Percentiles rank a stretch among this genome's conserved stretches.
phyloP scores from a whole-genome alignment of 2,888 invertebrate genomes.

The Conchocele bisecta region DNA sequence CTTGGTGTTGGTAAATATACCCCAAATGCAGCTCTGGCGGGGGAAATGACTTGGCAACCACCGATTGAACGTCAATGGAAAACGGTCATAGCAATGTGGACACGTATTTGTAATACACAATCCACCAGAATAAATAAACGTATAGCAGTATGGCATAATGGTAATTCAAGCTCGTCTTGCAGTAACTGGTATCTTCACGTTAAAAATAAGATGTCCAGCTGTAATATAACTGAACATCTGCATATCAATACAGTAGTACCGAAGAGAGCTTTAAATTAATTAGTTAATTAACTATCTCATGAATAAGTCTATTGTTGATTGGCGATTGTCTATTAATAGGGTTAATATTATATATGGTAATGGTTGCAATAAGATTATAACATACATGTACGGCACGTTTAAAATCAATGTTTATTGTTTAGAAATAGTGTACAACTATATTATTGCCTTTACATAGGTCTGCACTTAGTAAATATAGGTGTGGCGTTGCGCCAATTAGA shows the following conservation, averaged over 20 bases:
- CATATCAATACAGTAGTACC: too few relatives aligned
- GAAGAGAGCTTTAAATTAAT: too few relatives aligned
- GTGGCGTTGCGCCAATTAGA: slow-evolving; percentile 5
- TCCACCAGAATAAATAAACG: not conserved
- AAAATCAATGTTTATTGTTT: not conserved
- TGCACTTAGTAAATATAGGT: slow-evolving; percentile 1
- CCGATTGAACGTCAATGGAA: slow-evolving; percentile 1
- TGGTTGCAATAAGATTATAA: slow-evolving; percentile 3
- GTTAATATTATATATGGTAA: not conserved
- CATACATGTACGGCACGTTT: not conserved
- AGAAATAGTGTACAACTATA: not conserved
- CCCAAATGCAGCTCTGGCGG: slow-evolving; percentile 14
- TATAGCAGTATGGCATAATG: not conserved
- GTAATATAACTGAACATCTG: too few relatives aligned
- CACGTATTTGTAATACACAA: not conserved
- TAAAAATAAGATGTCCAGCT: too few relatives aligned
- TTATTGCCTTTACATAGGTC: not conserved
- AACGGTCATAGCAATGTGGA: not conserved
- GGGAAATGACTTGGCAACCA: slow-evolving; percentile 26
- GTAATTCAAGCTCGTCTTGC: not conserved
- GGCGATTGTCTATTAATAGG: not conserved
- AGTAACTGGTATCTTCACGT: not conserved
- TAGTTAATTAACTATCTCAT: not conserved
- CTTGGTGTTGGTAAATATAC: slow-evolving; percentile 25
- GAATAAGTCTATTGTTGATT: not conserved